These are phyloP conservation scores for Tiliacea aurago DNA, from an alignment of 2,888 invertebrate genomes.

Conservation along the genomic window DNA sequence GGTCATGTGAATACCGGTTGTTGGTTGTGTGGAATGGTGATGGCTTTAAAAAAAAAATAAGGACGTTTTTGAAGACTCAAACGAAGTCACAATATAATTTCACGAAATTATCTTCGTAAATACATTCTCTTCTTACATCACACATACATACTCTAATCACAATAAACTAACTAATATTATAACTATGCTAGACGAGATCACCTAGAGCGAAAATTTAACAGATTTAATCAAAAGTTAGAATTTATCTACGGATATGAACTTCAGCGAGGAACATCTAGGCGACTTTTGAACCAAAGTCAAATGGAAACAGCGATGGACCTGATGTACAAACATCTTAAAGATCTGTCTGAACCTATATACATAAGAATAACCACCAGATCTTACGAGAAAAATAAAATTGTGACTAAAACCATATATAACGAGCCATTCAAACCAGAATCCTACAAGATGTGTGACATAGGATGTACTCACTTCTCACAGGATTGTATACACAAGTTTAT, in stretches of 20 bases:
- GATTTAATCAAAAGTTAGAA: slow-evolving; percentile 43
- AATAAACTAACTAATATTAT: neutral
- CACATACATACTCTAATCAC: slow-evolving; percentile 7
- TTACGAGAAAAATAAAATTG: slow-evolving; percentile 25
- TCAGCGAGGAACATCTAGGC: neutral
- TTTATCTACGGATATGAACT: slow-evolving; percentile 22
- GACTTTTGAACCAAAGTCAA: slow-evolving; percentile 16
- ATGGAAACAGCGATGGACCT: slow-evolving; percentile 7
- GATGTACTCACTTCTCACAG: slow-evolving; percentile 3
- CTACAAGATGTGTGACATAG: slow-evolving; percentile 19
- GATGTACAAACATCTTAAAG: slow-evolving; percentile 8
- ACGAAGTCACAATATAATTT: too few species aligned
- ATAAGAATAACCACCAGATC: slow-evolving; percentile 21
- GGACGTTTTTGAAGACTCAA: neutral
- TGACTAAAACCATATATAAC: slow-evolving; percentile 1
- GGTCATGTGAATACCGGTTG: slow-evolving; percentile 1
- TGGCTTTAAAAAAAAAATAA: slow-evolving; percentile 18
- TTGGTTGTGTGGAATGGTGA: slow-evolving; percentile 1
- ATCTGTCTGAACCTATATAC: slow-evolving; percentile 25
- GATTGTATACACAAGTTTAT: slow-evolving; percentile 51
- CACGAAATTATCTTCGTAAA: neutral
- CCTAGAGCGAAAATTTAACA: slow-evolving; percentile 1
- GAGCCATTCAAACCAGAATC: slow-evolving; percentile 30
- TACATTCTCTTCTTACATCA: neutral
- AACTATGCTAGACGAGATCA: neutral